phyloP scores from a whole-genome alignment of 30 jellyfish, hydroid and myxozoan species.

The Cassiopea xamachana region DNA sequence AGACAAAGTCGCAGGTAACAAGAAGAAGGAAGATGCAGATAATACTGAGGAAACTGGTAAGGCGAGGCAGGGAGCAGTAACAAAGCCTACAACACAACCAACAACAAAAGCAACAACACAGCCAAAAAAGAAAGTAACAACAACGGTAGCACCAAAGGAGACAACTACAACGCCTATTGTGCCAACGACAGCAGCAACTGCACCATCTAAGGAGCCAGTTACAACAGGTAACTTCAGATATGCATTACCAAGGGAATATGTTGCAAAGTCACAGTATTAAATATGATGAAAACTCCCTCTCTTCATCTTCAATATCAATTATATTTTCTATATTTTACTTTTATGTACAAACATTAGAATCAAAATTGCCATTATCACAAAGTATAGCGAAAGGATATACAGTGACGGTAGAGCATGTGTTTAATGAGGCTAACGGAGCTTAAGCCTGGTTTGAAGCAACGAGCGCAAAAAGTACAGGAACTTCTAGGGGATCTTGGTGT shows the following conservation, averaged over 20 bases:
- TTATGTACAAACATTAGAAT: too few relatives aligned
- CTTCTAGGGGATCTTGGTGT: too few relatives aligned
- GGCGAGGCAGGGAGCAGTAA: constrained; percentile 31
- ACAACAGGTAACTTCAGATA: constrained; percentile 45
- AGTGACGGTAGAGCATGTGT: too few relatives aligned
- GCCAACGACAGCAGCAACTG: constrained; percentile 54
- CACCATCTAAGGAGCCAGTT: constrained; percentile 54
- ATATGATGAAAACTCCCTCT: too few relatives aligned
- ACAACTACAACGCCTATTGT: constrained; percentile 5
- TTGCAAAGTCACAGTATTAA: background rate
- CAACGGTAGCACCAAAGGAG: background rate
- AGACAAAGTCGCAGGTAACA: constrained; percentile 52
- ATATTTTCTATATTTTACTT: too few relatives aligned
- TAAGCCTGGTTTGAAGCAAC: too few relatives aligned
- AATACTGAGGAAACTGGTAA: constrained; percentile 25
- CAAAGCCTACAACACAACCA: background rate
- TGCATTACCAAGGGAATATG: background rate
- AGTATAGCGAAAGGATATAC: too few relatives aligned
- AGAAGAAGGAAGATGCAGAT: constrained; percentile 48
- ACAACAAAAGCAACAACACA: background rate
- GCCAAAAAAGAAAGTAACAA: constrained; percentile 17
- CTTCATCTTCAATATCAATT: too few relatives aligned
- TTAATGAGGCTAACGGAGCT: too few relatives aligned
- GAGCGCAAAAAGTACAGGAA: too few relatives aligned
- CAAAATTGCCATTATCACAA: too few relatives aligned